These are phyloP conservation scores for Temnothorax longispinosus DNA, from an alignment of 1,140 invertebrate genomes.

Conservation along the genomic window DNA sequence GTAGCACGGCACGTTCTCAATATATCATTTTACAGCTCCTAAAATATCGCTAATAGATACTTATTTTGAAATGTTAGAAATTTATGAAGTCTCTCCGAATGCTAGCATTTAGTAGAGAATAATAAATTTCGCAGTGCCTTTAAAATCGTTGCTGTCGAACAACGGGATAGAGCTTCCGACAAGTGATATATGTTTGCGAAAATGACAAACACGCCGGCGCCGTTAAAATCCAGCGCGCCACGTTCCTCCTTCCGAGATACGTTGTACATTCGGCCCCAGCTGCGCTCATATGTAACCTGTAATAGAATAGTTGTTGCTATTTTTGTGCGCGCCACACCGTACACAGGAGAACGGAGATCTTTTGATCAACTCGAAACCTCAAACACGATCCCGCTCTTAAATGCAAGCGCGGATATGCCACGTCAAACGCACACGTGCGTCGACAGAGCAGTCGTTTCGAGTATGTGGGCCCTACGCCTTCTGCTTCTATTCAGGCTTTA, in stretches of 20 bases:
- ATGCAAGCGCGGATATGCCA: constrained; percentile 53
- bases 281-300: constrained; percentile 59
- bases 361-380: constrained; percentile 68
- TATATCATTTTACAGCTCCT: not conserved
- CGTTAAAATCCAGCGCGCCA: constrained; percentile 44
- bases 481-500: not conserved
- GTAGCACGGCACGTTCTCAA: not conserved
- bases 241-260: constrained; percentile 50
- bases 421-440: constrained; percentile 57
- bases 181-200: constrained; percentile 61
- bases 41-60: not conserved
- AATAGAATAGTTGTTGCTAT: constrained; percentile 60
- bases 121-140: constrained; percentile 37
- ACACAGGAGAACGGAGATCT: constrained; percentile 52
- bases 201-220: constrained; percentile 53
- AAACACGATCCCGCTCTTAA: constrained; percentile 54
- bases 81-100: not conserved
- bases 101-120: constrained; percentile 13
- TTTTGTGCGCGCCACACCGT: constrained; percentile 51
- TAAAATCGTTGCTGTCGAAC: constrained; percentile 55
- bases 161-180: constrained; percentile 45
- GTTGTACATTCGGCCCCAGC: constrained; percentile 45
- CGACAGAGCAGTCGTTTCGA: constrained; percentile 31
- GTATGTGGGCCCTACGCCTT: constrained; percentile 8
- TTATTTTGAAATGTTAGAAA: constrained; percentile 10